Evolutionary conservation across 1,140 invertebrate genomes (phyloP).

Genomic region (Chlorops oryzae): DNA sequence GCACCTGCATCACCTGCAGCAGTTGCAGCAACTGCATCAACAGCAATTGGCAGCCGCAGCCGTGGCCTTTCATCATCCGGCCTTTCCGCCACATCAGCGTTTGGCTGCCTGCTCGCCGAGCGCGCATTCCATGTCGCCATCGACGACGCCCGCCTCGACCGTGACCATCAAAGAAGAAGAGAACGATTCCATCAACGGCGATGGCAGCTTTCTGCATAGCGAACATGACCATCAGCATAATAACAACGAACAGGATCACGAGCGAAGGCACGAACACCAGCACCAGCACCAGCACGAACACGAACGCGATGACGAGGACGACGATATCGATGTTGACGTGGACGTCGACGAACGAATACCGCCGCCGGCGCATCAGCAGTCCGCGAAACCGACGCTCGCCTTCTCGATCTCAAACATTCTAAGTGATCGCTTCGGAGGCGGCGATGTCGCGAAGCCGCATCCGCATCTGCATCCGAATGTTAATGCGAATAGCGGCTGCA

Average conservation of each 20-base stretch:
- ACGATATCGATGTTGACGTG: slow-evolving; percentile 39
- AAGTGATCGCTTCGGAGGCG: slow-evolving; percentile 41
- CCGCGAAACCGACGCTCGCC: slow-evolving; percentile 36
- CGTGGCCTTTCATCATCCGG: slow-evolving; percentile 39
- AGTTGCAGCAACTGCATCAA: slow-evolving; percentile 41
- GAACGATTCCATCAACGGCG: slow-evolving; percentile 41
- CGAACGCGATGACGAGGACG: slow-evolving; percentile 39
- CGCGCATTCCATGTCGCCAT: slow-evolving; percentile 24
- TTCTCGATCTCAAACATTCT: slow-evolving; percentile 47
- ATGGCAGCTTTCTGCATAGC: slow-evolving; percentile 31
- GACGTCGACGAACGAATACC: slow-evolving; percentile 24
- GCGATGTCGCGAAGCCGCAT: slow-evolving; percentile 19
- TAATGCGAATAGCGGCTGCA: slow-evolving; percentile 14
- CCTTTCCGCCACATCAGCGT: slow-evolving; percentile 33
- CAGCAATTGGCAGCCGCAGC: slow-evolving; percentile 30
- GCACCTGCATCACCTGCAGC: slow-evolving; percentile 39
- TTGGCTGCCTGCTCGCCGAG: slow-evolving; percentile 32
- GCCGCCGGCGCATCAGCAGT: slow-evolving; percentile 35
- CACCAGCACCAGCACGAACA: too few species aligned
- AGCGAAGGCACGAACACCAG: slow-evolving; percentile 1
- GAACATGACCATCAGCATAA: slow-evolving; percentile 29
- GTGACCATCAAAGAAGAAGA: slow-evolving; percentile 46
- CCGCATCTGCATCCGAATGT: slow-evolving; percentile 2
- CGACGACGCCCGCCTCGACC: slow-evolving; percentile 33
- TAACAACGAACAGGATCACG: slow-evolving; percentile 11